phyloP scores from a whole-genome alignment of 2,113 vertebrate species.

The Propithecus coquereli region DNA sequence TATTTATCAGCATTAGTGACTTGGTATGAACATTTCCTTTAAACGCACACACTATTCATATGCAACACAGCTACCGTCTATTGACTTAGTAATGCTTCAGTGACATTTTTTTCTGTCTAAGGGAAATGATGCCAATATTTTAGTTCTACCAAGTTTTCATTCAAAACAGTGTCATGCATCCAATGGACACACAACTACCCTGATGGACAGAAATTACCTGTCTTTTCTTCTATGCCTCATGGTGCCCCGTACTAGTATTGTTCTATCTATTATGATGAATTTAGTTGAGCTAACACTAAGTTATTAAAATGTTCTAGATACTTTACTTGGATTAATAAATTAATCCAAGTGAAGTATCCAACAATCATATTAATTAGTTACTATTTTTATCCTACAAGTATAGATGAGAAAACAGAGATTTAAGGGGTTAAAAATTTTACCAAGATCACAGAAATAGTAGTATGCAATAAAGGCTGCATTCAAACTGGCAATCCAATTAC shows the following conservation, averaged over 20 bases:
- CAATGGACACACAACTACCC: not conserved
- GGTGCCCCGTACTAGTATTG: not conserved
- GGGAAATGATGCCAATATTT: constrained; percentile 41
- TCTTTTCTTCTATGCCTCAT: not conserved
- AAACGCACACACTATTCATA: constrained; percentile 47
- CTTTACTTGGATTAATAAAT: not conserved
- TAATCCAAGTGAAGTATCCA: not conserved
- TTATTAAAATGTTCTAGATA: not conserved
- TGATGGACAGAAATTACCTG: not conserved
- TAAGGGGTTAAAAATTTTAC: not conserved
- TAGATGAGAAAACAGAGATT: not conserved
- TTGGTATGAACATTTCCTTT: constrained; percentile 21
- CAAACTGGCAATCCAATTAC: not conserved
- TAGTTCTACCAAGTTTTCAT: constrained; percentile 39
- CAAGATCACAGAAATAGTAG: not conserved
- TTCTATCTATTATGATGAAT: not conserved
- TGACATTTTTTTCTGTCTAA: not conserved
- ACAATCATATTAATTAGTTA: not conserved
- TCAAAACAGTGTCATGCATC: not conserved
- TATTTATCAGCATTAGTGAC: constrained; percentile 24
- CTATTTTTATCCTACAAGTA: not conserved
- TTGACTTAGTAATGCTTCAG: constrained; percentile 44
- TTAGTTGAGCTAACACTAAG: not conserved
- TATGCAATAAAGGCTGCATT: not conserved
- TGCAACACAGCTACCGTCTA: constrained; percentile 29